A percentile compares a stretch with the other conserved stretches of the same genome.
phyloP scores from a whole-genome alignment of 2,888 invertebrate genomes.

The Falcaria lacertinaria region DNA sequence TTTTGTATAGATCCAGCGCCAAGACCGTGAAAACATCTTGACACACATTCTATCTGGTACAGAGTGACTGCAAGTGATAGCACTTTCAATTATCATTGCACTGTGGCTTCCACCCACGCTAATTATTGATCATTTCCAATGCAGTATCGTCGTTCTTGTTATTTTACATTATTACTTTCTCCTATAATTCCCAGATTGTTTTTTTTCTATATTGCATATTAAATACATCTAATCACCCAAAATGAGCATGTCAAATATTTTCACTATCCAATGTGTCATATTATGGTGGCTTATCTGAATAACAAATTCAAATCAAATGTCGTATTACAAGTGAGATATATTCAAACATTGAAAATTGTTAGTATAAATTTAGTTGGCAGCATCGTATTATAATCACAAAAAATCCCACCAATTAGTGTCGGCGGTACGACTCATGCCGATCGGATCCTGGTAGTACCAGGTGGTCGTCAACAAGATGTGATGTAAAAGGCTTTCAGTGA shows the following conservation, averaged over 20 bases:
- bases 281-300: conserved; percentile 63
- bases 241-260: conserved; percentile 64
- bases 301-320: conserved; percentile 54
- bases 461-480: conserved; percentile 52
- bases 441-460: conserved; percentile 74
- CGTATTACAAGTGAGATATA: conserved; percentile 53
- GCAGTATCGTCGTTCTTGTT: conserved; percentile 55
- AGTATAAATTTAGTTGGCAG: conserved; percentile 46
- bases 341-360: conserved; percentile 34
- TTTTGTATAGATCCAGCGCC: conserved; percentile 44
- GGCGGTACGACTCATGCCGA: conserved; percentile 40
- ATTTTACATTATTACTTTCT: conserved; percentile 62
- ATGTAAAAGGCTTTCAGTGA: conserved; percentile 76
- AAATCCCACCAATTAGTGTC: conserved; percentile 54
- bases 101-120: conserved; percentile 47
- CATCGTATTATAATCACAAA: conserved; percentile 36
- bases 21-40: conserved; percentile 72
- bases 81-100: conserved; percentile 75
- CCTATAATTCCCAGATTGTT: conserved; percentile 46
- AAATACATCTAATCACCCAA: conserved; percentile 44
- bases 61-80: conserved; percentile 60
- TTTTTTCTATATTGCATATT: conserved; percentile 30
- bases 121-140: conserved; percentile 56
- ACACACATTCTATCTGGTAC: conserved; percentile 67
- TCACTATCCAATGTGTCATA: conserved; percentile 52